A percentile compares a stretch with the other conserved stretches of the same genome.
Evolutionary conservation across 1,140 invertebrate species (phyloP).

Genomic region (Lepidotrigona ventralis): DNA sequence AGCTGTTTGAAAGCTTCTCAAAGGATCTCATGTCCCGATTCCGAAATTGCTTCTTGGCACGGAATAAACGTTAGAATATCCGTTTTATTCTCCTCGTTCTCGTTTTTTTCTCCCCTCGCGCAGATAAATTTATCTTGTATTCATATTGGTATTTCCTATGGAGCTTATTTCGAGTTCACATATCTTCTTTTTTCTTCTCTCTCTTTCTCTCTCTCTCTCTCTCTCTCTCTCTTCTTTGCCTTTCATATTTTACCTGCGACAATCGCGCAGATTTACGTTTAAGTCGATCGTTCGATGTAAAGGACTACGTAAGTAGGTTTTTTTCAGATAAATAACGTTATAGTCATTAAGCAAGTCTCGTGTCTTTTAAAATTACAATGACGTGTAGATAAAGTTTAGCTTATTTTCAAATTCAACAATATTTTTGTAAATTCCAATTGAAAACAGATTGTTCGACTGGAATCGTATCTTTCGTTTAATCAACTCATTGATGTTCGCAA

Average conservation of each 20-base stretch:
- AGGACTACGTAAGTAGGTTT: not conserved
- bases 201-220: no score
- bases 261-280: not conserved
- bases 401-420: not conserved
- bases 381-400: not conserved
- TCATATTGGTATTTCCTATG: not conserved
- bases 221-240: not conserved
- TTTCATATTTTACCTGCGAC: not conserved
- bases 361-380: not conserved
- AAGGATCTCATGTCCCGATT: constrained; percentile 30
- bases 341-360: not conserved
- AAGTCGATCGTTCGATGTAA: not conserved
- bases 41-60: constrained; percentile 25
- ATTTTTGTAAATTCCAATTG: no score
- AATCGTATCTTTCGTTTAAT: no score
- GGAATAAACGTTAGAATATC: constrained; percentile 27
- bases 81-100: constrained; percentile 3
- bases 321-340: not conserved
- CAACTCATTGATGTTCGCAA: no score
- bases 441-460: no score
- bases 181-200: no score
- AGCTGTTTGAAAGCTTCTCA: constrained; percentile 14
- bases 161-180: not conserved
- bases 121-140: constrained; percentile 22
- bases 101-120: not conserved